Percentiles rank a stretch among this genome's conserved stretches.
phyloP scores from a whole-genome alignment of 2,888 invertebrate genomes.

The Loripinus fragilis region DNA sequence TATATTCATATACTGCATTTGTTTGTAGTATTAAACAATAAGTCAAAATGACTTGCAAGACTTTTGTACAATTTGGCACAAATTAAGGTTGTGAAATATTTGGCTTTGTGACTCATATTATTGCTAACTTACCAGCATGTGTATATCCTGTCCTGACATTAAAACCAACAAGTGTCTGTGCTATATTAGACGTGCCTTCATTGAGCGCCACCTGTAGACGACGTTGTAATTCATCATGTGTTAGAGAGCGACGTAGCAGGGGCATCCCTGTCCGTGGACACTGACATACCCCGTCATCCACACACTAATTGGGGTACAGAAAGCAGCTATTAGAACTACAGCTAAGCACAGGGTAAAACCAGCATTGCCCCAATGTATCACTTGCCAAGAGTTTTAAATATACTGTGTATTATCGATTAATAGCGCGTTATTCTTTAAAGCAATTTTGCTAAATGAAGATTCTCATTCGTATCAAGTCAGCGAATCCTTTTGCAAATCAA shows the following conservation, averaged over 20 bases:
- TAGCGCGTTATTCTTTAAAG: no score
- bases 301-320: conserved; percentile 54
- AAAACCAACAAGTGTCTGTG: conserved; percentile 72
- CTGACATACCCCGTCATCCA: conserved; percentile 64
- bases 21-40: no score
- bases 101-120: background rate
- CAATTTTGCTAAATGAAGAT: no score
- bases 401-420: no score
- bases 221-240: conserved; percentile 73
- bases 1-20: no score
- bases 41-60: no score
- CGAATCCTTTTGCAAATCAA: no score
- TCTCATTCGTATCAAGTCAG: no score
- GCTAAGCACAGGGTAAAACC: conserved; percentile 9
- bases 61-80: no score
- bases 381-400: no score
- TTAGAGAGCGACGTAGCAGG: conserved; percentile 63
- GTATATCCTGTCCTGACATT: conserved; percentile 76
- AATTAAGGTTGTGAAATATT: background rate
- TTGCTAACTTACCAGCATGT: conserved; percentile 73
- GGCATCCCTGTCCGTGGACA: conserved; percentile 60
- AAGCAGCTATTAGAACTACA: conserved; percentile 26
- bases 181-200: conserved; percentile 73
- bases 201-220: conserved; percentile 73
- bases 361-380: background rate